Conservation (phyloP, 2,113 vertebrate species). For the Danionella cerebrum region DNA sequence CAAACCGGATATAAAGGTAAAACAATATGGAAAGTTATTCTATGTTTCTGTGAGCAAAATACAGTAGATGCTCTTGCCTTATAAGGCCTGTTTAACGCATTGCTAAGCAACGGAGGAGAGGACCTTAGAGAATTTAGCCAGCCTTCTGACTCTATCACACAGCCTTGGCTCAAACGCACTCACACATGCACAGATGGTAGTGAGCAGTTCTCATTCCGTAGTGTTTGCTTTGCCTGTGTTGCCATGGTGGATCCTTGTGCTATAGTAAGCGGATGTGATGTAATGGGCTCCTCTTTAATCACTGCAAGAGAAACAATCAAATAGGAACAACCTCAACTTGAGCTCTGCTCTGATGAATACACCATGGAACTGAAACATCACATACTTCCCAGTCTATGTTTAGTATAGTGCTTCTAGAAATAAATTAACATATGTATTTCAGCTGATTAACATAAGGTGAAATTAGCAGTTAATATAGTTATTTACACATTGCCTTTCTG, state of each 20-base stretch:
- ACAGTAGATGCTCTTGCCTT: slow-evolving; percentile 10
- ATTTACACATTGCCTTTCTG: no score
- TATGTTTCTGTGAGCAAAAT: not conserved
- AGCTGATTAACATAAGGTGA: no score
- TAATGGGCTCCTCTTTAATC: not conserved
- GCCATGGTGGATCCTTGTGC: slow-evolving; percentile 13
- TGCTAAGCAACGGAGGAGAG: slow-evolving; percentile 34
- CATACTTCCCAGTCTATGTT: not conserved
- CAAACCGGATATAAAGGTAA: no score
- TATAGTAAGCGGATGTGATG: slow-evolving; percentile 7
- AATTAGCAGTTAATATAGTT: no score
- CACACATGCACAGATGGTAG: slow-evolving; percentile 20
- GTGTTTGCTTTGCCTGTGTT: slow-evolving; percentile 11
- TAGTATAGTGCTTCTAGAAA: not conserved
- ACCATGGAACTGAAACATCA: not conserved
- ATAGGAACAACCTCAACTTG: not conserved
- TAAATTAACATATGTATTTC: not conserved
- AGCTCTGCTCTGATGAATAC: not conserved
- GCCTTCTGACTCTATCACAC: slow-evolving; percentile 25
- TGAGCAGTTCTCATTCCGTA: slow-evolving; percentile 5
- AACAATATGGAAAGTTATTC: not conserved
- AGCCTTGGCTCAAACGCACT: slow-evolving; percentile 11
- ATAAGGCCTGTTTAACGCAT: slow-evolving; percentile 15
- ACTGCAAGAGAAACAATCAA: not conserved
- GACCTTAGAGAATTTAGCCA: slow-evolving; percentile 26